Evolutionary conservation across 2,888 invertebrate species (phyloP).

Genomic region (Perizoma affinitatum): DNA sequence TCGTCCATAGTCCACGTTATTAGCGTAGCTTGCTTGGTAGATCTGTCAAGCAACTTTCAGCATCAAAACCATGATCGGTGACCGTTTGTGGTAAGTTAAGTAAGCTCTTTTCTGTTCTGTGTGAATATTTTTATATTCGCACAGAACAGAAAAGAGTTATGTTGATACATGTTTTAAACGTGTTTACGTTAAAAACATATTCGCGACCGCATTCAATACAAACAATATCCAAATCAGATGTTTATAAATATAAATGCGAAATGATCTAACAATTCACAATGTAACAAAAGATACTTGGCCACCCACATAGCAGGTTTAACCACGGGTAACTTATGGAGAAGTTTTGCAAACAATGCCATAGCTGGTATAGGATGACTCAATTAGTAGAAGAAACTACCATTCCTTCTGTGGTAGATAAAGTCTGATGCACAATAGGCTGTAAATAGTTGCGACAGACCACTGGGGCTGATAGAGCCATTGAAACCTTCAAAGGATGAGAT

Average conservation of each 20-base stretch:
- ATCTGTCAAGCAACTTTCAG: no score
- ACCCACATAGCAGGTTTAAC: slow-evolving; percentile 63
- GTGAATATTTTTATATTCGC: no score
- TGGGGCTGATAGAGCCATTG: slow-evolving; percentile 40
- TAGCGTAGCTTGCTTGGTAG: no score
- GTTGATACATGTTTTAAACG: no score
- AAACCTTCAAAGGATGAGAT: slow-evolving; percentile 34
- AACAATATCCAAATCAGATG: slow-evolving; percentile 26
- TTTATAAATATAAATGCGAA: slow-evolving; percentile 34
- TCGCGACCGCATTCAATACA: slow-evolving; percentile 13
- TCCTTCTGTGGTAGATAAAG: slow-evolving; percentile 56
- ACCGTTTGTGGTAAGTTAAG: no score
- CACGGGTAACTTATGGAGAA: slow-evolving; percentile 64
- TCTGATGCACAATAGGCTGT: slow-evolving; percentile 67
- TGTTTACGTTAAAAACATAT: no score
- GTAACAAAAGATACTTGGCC: slow-evolving; percentile 47
- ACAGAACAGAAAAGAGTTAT: no score
- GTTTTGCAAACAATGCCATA: slow-evolving; percentile 79
- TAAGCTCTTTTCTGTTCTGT: no score
- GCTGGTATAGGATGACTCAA: slow-evolving; percentile 78
- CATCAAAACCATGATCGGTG: no score
- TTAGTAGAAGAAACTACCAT: slow-evolving; percentile 58
- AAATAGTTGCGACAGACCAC: slow-evolving; percentile 58
- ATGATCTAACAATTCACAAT: slow-evolving; percentile 38
- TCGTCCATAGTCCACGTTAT: no score